These are phyloP conservation scores for Haemorhous mexicanus DNA, from an alignment of 2,113 vertebrate species.

Conservation along the genomic window DNA sequence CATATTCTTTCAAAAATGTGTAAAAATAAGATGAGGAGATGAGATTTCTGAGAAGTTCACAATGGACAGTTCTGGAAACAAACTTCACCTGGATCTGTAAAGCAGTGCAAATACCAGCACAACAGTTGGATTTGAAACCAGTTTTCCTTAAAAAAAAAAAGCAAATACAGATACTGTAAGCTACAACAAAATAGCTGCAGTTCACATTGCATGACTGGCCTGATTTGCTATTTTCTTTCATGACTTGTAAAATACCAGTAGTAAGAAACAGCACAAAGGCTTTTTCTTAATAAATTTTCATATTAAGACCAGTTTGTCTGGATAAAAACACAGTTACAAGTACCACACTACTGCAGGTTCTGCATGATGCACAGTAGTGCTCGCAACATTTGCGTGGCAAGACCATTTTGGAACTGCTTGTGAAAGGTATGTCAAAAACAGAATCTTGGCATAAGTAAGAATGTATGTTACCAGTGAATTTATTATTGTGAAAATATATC, in stretches of 20 bases:
- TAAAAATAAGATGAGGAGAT: background rate
- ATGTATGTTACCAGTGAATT: background rate
- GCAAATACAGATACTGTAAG: background rate
- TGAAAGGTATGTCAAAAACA: background rate
- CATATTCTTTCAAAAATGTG: background rate
- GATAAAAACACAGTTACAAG: slow-evolving; percentile 60
- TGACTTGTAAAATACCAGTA: slow-evolving; percentile 10
- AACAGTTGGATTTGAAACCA: slow-evolving; percentile 26
- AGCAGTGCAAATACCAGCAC: background rate
- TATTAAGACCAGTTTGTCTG: slow-evolving; percentile 54
- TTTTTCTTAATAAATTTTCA: slow-evolving; percentile 71
- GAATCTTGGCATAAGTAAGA: slow-evolving; percentile 29
- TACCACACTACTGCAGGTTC: slow-evolving; percentile 22
- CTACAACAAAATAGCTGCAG: background rate
- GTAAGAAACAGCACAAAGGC: slow-evolving; percentile 41
- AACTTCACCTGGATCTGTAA: background rate
- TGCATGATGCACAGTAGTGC: slow-evolving; percentile 39
- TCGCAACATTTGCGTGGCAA: slow-evolving; percentile 21
- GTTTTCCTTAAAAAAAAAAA: background rate
- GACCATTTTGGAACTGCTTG: slow-evolving; percentile 7
- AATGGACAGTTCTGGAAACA: slow-evolving; percentile 19
- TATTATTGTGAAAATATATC: slow-evolving; percentile 37
- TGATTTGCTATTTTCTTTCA: background rate
- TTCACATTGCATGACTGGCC: background rate
- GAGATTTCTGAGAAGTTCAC: background rate